These are phyloP conservation scores for Drosophila azteca DNA, from an alignment of 1,140 invertebrate species.

Conservation along the genomic window DNA sequence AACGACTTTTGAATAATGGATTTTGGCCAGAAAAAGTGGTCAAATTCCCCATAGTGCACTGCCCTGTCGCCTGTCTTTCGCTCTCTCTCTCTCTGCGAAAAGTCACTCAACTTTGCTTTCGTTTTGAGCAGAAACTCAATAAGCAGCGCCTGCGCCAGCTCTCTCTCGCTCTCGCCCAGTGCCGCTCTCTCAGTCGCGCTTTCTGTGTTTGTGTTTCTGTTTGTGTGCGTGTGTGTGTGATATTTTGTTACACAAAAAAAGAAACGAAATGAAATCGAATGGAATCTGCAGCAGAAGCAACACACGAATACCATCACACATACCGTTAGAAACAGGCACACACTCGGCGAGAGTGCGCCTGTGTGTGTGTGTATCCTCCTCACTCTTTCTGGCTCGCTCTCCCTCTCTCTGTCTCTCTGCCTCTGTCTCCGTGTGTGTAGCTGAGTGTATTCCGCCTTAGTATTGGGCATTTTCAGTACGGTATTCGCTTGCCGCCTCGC, in stretches of 20 bases:
- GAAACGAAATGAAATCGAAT: constrained; percentile 57
- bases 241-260: constrained; percentile 79
- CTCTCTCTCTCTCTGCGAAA: not conserved
- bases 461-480: constrained; percentile 9
- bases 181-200: not conserved
- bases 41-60: no score
- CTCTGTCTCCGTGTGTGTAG: constrained; percentile 5
- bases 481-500: constrained; percentile 47
- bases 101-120: constrained; percentile 62
- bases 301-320: no score
- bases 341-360: constrained; percentile 16
- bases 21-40: no score
- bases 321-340: constrained; percentile 5
- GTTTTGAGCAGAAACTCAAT: constrained; percentile 61
- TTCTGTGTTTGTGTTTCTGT: constrained; percentile 6
- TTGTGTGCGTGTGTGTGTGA: constrained; percentile 48
- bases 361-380: not conserved
- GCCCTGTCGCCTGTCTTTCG: no score
- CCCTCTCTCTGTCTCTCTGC: constrained; percentile 1
- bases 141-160: constrained; percentile 54
- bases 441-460: not conserved
- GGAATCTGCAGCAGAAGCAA: constrained; percentile 62
- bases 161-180: not conserved
- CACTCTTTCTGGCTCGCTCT: not conserved
- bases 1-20: no score